Conservation (phyloP, 1,140 invertebrate genomes). For the Drosophila arawakana region DNA sequence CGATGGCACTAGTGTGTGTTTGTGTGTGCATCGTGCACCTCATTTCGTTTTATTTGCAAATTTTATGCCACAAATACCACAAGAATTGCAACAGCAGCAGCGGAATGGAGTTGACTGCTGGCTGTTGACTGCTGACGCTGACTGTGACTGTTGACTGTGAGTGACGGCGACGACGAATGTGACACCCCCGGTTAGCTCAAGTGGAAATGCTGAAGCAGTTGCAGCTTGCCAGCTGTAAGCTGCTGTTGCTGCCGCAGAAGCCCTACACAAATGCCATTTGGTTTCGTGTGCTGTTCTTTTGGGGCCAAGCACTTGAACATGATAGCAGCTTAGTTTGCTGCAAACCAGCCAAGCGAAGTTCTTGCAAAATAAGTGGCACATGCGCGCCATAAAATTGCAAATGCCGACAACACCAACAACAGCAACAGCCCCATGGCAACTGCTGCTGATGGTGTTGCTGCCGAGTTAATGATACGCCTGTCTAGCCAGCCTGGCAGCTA, state of each 20-base stretch:
- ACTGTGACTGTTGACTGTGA: constrained; percentile 49
- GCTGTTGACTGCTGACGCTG: constrained; percentile 48
- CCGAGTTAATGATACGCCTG: constrained; percentile 78
- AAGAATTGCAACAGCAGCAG: constrained; percentile 69
- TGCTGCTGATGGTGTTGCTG: constrained; percentile 38
- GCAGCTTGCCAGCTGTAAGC: constrained; percentile 25
- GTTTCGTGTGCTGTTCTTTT: constrained; percentile 58
- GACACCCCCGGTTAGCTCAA: constrained; percentile 68
- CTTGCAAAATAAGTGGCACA: constrained; percentile 79
- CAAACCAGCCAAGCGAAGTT: constrained; percentile 63
- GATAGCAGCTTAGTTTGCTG: constrained; percentile 70
- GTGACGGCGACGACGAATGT: constrained; percentile 61
- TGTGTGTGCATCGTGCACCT: constrained; percentile 44
- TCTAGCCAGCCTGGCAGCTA: constrained; percentile 49
- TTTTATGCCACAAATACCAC: constrained; percentile 80
- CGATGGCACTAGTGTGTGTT: constrained; percentile 15
- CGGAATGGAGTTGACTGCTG: constrained; percentile 44
- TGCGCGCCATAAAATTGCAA: constrained; percentile 75
- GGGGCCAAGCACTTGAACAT: constrained; percentile 78
- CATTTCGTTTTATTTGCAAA: constrained; percentile 76
- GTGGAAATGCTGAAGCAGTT: constrained; percentile 66
- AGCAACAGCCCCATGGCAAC: constrained; percentile 4
- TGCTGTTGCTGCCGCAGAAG: constrained; percentile 53
- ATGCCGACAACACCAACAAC: constrained; percentile 36
- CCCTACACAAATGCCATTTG: constrained; percentile 54